Percentiles rank a stretch among this genome's conserved stretches.
These are phyloP conservation scores for Pseudochirops corinnae DNA, from an alignment of 2,797 vertebrate genomes.

Conservation along the genomic window DNA sequence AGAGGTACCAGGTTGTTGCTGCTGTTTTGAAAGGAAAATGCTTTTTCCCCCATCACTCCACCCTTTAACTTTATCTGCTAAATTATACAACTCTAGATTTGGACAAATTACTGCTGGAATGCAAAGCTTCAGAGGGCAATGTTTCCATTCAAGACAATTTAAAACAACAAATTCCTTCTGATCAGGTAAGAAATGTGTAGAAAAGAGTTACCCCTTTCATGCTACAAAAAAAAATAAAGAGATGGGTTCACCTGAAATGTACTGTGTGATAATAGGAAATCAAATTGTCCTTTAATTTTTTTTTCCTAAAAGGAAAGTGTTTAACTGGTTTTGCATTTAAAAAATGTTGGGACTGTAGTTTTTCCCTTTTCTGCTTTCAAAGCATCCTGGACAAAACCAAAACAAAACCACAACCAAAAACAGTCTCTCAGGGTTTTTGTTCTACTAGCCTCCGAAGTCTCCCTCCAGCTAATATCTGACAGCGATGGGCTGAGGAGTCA, in stretches of 20 bases:
- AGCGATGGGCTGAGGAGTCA: slow-evolving; percentile 85
- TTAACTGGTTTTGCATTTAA: slow-evolving; percentile 49
- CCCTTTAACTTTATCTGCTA: slow-evolving; percentile 75
- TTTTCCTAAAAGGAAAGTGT: slow-evolving; percentile 63
- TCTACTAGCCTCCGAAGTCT: slow-evolving; percentile 85
- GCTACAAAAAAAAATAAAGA: slow-evolving; percentile 28
- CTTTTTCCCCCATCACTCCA: slow-evolving; percentile 68
- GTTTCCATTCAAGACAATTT: slow-evolving; percentile 70
- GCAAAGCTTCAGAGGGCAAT: slow-evolving; percentile 68
- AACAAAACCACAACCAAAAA: slow-evolving; percentile 18
- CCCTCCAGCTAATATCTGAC: slow-evolving; percentile 87
- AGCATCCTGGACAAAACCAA: slow-evolving; percentile 71
- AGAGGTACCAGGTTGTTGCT: slow-evolving; percentile 63
- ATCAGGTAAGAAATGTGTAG: slow-evolving; percentile 68
- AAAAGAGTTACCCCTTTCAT: slow-evolving; percentile 50
- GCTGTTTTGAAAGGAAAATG: slow-evolving; percentile 76
- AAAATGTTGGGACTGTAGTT: slow-evolving; percentile 54
- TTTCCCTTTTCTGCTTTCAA: slow-evolving; percentile 67
- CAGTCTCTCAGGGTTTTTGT: slow-evolving; percentile 84
- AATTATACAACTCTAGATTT: slow-evolving; percentile 70
- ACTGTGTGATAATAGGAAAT: slow-evolving; percentile 57
- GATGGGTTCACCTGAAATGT: slow-evolving; percentile 67
- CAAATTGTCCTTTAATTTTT: slow-evolving; percentile 53
- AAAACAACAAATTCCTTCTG: slow-evolving; percentile 62
- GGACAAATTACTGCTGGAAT: slow-evolving; percentile 68